Conservation (phyloP, 1,140 invertebrate genomes). For the Lordiphosa mommai region DNA sequence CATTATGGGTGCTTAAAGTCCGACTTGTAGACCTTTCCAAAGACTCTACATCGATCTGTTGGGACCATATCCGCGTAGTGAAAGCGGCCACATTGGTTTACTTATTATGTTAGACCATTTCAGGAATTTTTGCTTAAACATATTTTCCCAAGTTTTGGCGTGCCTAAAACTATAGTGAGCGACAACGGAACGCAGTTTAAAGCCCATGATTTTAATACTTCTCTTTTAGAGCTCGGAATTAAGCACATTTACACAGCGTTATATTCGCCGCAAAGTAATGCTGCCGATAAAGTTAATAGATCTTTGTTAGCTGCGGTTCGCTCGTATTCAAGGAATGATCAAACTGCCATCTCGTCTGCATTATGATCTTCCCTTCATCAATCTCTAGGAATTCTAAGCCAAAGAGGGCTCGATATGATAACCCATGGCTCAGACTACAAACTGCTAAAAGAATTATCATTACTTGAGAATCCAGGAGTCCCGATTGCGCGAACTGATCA, state of each 20-base stretch:
- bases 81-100: not conserved
- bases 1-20: too few species aligned
- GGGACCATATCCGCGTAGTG: not conserved
- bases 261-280: not conserved
- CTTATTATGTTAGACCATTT: not conserved
- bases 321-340: too few species aligned
- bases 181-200: not conserved
- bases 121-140: not conserved
- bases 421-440: too few species aligned
- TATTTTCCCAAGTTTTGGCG: too few species aligned
- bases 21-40: not conserved
- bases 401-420: too few species aligned
- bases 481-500: too few species aligned
- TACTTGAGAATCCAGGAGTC: too few species aligned
- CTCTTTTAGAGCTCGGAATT: not conserved
- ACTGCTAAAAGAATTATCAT: too few species aligned
- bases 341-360: too few species aligned
- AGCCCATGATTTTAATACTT: not conserved
- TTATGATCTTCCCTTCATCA: too few species aligned
- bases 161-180: not conserved
- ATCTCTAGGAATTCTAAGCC: too few species aligned
- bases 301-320: too few species aligned
- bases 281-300: not conserved
- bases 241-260: not conserved
- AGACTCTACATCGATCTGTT: not conserved